Percentiles rank a stretch among this genome's conserved stretches.
Conservation (phyloP, 2,797 vertebrate genomes). For the Enteromius treurensis region DNA sequence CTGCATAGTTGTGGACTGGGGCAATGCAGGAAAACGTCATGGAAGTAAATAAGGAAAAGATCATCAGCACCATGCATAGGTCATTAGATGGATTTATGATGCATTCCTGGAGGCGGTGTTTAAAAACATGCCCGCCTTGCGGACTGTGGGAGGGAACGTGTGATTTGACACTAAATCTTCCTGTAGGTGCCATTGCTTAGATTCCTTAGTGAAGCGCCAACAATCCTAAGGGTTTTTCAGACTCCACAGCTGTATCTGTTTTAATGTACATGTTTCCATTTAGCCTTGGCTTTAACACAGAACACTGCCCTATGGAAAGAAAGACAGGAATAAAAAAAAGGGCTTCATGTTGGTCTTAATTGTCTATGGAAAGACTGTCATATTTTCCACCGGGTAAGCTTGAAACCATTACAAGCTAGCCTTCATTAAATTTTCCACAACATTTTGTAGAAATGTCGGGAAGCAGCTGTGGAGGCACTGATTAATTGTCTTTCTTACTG, state of each 20-base stretch:
- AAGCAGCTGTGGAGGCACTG: conserved; percentile 83
- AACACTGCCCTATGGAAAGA: conserved; percentile 74
- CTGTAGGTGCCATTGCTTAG: conserved; percentile 30
- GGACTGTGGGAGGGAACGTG: background rate
- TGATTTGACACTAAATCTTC: conserved; percentile 28
- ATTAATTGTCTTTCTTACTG: conserved; percentile 78
- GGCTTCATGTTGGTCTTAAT: conserved; percentile 80
- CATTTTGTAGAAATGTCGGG: conserved; percentile 87
- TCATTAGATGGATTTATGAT: conserved; percentile 39
- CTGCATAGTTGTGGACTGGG: conserved; percentile 44
- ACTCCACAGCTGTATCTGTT: conserved; percentile 58
- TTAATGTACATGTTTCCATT: conserved; percentile 65
- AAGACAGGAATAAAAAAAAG: conserved; percentile 66
- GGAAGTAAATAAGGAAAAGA: conserved; percentile 33
- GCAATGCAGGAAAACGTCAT: conserved; percentile 19
- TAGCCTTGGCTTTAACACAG: conserved; percentile 63
- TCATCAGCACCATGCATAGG: conserved; percentile 23
- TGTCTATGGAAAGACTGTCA: conserved; percentile 87
- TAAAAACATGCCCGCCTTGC: conserved; percentile 8
- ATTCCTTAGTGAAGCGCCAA: conserved; percentile 30
- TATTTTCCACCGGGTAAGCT: conserved; percentile 84
- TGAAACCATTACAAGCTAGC: conserved; percentile 80
- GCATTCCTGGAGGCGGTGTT: conserved; percentile 27
- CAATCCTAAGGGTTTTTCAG: conserved; percentile 32
- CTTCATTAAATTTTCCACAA: conserved; percentile 91